phyloP scores from a whole-genome alignment of 1,140 invertebrate genomes.

The Euglossa dilemma region DNA sequence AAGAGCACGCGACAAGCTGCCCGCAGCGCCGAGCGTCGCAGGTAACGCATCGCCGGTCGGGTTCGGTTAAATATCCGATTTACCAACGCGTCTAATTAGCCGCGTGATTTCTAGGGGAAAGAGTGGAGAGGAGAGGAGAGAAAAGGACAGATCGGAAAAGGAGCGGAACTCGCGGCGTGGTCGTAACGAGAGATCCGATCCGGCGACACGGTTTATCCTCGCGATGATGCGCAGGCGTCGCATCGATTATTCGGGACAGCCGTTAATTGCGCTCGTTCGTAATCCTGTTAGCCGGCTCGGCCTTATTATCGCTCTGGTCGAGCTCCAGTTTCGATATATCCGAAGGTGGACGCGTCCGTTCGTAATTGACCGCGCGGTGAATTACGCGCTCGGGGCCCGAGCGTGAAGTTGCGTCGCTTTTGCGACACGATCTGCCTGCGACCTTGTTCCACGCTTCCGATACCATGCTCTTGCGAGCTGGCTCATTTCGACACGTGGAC shows the following conservation, averaged over 20 bases:
- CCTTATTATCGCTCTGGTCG: neutral
- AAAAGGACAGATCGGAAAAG: neutral
- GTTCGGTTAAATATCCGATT: too few species aligned
- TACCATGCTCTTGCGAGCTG: slow-evolving; percentile 3
- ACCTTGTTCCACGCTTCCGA: slow-evolving; percentile 51
- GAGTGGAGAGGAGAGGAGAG: too few species aligned
- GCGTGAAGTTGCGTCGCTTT: slow-evolving; percentile 17
- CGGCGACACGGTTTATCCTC: neutral
- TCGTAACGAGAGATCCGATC: neutral
- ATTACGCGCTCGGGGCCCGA: slow-evolving; percentile 25
- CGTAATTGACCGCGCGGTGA: slow-evolving; percentile 16
- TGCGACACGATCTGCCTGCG: slow-evolving; percentile 35
- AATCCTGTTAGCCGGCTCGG: neutral
- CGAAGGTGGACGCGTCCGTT: slow-evolving; percentile 11
- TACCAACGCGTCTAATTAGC: too few species aligned
- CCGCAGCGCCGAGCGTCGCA: neutral
- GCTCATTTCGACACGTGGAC: slow-evolving; percentile 18
- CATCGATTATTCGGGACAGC: slow-evolving; percentile 12
- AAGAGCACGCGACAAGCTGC: neutral
- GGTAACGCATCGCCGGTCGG: neutral
- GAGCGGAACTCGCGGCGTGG: neutral
- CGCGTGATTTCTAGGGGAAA: too few species aligned
- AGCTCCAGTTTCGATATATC: slow-evolving; percentile 22
- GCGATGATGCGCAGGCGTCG: slow-evolving; percentile 6
- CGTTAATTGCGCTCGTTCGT: slow-evolving; percentile 33